Conservation (phyloP, 2,888 invertebrate genomes). For the Apantesis nais region DNA sequence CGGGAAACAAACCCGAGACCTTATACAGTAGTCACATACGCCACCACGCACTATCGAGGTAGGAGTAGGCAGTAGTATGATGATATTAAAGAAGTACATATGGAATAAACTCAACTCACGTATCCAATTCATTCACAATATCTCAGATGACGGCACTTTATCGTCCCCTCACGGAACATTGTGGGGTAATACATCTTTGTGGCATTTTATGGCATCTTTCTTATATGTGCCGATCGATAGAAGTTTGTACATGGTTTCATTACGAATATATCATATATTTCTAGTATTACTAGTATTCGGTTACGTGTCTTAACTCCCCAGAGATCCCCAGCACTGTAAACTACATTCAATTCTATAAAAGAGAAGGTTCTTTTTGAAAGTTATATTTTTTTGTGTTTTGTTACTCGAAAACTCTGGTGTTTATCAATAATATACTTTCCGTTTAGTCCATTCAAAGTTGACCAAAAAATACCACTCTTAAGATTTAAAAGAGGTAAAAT, state of each 20-base stretch:
- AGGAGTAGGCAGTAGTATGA: too few species aligned
- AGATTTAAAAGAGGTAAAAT: too few species aligned
- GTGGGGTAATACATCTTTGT: background rate
- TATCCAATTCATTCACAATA: conserved; percentile 3
- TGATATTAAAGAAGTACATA: background rate
- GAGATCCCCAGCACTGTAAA: background rate
- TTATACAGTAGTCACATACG: too few species aligned
- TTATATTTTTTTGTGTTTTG: too few species aligned
- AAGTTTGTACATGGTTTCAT: background rate
- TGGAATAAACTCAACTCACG: background rate
- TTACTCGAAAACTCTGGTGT: too few species aligned
- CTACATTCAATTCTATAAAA: background rate
- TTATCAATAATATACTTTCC: too few species aligned
- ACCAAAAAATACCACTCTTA: too few species aligned
- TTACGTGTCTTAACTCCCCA: background rate
- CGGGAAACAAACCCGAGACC: too few species aligned
- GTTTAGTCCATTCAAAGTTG: too few species aligned
- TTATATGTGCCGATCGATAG: conserved; percentile 3
- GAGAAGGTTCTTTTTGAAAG: too few species aligned
- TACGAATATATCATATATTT: conserved; percentile 1
- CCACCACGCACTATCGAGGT: too few species aligned
- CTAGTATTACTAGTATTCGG: background rate
- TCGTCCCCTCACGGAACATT: background rate
- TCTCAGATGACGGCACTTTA: conserved; percentile 3
- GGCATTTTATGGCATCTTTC: conserved; percentile 8